phyloP scores from a whole-genome alignment of 2,113 vertebrate species.

The Hiodon tergisus region DNA sequence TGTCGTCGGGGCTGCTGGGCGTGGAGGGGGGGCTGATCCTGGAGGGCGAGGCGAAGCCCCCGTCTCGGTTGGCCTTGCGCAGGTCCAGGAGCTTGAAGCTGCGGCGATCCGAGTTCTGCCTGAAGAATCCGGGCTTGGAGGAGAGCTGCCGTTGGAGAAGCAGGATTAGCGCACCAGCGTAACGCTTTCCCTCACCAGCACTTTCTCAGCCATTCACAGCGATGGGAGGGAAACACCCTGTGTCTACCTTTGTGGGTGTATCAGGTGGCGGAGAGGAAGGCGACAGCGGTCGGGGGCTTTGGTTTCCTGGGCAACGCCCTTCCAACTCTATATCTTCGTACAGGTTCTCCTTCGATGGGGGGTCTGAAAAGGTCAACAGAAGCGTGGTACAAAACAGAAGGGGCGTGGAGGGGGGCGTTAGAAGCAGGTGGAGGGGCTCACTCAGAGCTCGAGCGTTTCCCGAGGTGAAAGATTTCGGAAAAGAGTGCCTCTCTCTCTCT shows the following conservation, averaged over 20 bases:
- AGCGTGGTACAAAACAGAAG: not conserved
- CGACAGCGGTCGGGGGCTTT: constrained; percentile 71
- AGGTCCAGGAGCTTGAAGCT: constrained; percentile 88
- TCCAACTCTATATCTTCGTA: constrained; percentile 94
- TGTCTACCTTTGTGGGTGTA: constrained; percentile 77
- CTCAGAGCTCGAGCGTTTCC: not conserved
- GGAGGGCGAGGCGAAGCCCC: constrained; percentile 71
- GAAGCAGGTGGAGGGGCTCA: not conserved
- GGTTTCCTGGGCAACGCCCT: constrained; percentile 79
- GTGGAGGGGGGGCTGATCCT: constrained; percentile 89
- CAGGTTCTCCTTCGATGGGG: constrained; percentile 88
- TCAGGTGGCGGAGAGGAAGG: constrained; percentile 74
- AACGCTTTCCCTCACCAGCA: not conserved
- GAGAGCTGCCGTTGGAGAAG: constrained; percentile 45
- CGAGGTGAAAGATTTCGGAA: not conserved
- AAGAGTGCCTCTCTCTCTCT: not conserved
- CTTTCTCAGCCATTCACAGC: not conserved
- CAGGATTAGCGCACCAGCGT: no score
- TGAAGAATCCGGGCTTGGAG: constrained; percentile 80
- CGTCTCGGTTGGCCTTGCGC: constrained; percentile 78
- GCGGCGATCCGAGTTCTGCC: constrained; percentile 84
- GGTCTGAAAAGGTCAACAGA: constrained; percentile 62
- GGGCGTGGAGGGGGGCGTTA: not conserved
- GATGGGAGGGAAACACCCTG: not conserved
- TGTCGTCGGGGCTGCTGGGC: constrained; percentile 91